Evolutionary conservation across 2,113 vertebrate species (phyloP).

Genomic region (Andinoacara biseriatus): DNA sequence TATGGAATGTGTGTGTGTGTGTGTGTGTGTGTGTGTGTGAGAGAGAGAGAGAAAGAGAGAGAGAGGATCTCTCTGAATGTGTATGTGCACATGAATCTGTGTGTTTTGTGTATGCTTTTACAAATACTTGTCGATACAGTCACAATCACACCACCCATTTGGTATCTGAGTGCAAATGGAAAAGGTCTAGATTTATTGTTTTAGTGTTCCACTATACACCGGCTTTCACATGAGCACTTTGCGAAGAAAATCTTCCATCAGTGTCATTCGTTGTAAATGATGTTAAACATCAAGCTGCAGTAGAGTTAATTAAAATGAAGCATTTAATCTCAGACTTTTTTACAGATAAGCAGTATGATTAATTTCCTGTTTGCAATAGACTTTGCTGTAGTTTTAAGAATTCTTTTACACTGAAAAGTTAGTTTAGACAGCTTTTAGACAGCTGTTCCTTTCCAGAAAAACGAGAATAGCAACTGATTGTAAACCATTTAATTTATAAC

Average conservation of each 20-base stretch:
- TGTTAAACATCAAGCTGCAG: background rate
- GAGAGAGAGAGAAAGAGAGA: too few relatives aligned
- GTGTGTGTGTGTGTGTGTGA: background rate
- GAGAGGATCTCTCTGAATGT: background rate
- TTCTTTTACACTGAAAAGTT: background rate
- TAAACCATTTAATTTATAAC: background rate
- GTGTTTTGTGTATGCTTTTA: background rate
- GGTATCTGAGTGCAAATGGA: slow-evolving; percentile 36
- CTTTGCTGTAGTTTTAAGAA: background rate
- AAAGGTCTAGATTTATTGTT: slow-evolving; percentile 18
- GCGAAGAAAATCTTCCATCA: slow-evolving; percentile 6
- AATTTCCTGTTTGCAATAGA: background rate
- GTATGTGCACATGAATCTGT: background rate
- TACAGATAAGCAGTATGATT: background rate
- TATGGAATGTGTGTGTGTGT: slow-evolving; percentile 56
- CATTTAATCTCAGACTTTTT: background rate
- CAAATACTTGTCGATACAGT: slow-evolving; percentile 12
- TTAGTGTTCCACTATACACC: slow-evolving; percentile 33
- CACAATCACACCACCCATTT: slow-evolving; percentile 2
- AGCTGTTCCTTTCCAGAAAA: background rate
- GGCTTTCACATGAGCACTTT: slow-evolving; percentile 28
- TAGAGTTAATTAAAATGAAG: background rate
- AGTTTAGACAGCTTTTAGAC: background rate
- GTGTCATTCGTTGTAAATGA: background rate
- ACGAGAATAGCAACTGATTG: background rate